A percentile compares a stretch with the other conserved stretches of the same genome.
Evolutionary conservation across 35 echinoderm and acorn worm species (phyloP).

Genomic region (Strongylocentrotus purpuratus): DNA sequence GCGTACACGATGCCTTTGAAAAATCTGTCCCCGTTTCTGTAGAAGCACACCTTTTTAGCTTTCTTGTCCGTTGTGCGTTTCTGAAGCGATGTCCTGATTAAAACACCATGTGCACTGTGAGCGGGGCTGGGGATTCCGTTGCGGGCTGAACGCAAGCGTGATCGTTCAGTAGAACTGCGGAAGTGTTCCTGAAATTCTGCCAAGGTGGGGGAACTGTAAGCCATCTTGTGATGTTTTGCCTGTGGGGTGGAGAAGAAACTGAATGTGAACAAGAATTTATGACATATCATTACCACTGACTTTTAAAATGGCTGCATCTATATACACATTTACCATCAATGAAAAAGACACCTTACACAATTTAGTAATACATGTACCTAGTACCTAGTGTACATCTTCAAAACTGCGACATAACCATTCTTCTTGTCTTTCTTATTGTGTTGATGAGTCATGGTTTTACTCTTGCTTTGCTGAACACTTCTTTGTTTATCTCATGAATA

Average conservation of each 20-base stretch:
- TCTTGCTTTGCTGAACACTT: too few relatives aligned
- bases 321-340: too few relatives aligned
- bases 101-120: slow-evolving; percentile 93
- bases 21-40: slow-evolving; percentile 95
- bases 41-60: slow-evolving; percentile 95
- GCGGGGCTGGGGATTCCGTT: slow-evolving; percentile 89
- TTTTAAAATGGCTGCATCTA: too few relatives aligned
- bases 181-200: slow-evolving; percentile 91
- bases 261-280: background rate
- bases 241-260: background rate
- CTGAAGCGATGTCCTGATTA: slow-evolving; percentile 87
- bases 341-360: too few relatives aligned
- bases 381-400: too few relatives aligned
- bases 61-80: slow-evolving; percentile 78
- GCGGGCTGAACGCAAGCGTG: slow-evolving; percentile 57
- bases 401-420: too few relatives aligned
- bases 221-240: slow-evolving; percentile 30
- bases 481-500: too few relatives aligned
- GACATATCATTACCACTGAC: background rate
- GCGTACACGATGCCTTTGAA: slow-evolving; percentile 95
- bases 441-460: too few relatives aligned
- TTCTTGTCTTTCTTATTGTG: too few relatives aligned
- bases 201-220: slow-evolving; percentile 65
- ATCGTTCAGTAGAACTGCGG: slow-evolving; percentile 66
- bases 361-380: too few relatives aligned